phyloP scores from a whole-genome alignment of 2,113 vertebrate genomes.

The Spea bombifrons region DNA sequence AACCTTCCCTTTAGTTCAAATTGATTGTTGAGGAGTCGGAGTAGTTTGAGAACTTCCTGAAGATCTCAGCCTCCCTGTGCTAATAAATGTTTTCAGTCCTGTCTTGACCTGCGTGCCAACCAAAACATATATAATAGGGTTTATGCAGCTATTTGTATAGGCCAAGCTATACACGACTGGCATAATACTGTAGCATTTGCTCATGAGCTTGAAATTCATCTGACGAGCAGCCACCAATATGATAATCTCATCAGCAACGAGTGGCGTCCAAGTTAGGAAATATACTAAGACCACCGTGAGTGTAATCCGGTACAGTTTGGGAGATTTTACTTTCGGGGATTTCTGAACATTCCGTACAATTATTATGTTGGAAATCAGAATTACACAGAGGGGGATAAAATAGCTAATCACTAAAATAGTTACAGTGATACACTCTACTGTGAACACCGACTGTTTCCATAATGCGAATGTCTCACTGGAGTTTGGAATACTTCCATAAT shows the following conservation, averaged over 20 bases:
- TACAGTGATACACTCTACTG: neutral
- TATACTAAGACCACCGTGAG: neutral
- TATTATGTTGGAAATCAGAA: neutral
- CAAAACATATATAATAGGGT: conserved; percentile 3
- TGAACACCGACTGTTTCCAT: no score
- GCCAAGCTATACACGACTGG: neutral
- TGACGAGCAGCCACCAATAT: neutral
- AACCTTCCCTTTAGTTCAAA: no score
- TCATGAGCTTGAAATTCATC: neutral
- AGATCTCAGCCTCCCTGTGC: neutral
- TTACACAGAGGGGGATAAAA: neutral
- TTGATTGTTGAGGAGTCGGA: no score
- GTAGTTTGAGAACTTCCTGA: neutral
- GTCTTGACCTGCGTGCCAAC: neutral
- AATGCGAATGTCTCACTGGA: no score
- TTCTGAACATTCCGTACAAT: neutral
- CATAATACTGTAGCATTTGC: neutral
- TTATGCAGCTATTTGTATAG: neutral
- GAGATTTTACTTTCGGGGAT: neutral
- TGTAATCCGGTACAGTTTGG: neutral
- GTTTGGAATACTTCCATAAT: no score
- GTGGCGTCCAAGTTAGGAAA: conserved; percentile 1
- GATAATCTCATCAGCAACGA: neutral
- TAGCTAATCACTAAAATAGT: neutral
- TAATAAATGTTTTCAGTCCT: neutral